Percentiles rank a stretch among this genome's conserved stretches.
Evolutionary conservation across 2,113 vertebrate genomes (phyloP).

Genomic region (Psammodynastes pulverulentus): DNA sequence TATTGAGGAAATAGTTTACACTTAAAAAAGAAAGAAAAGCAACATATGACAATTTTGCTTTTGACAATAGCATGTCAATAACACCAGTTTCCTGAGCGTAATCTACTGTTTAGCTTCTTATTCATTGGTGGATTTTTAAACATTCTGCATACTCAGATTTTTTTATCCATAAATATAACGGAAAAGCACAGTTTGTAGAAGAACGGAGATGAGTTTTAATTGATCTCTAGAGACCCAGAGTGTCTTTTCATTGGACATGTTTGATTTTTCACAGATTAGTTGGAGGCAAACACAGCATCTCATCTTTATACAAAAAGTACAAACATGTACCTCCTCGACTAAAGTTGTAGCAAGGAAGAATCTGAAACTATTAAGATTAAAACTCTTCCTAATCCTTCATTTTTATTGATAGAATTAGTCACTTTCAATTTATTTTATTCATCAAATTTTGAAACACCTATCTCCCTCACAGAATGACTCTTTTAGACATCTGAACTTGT

Average conservation of each 20-base stretch:
- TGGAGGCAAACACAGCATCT: conserved; percentile 32
- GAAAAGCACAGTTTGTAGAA: not conserved
- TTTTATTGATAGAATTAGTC: conserved; percentile 22
- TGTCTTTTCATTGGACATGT: not conserved
- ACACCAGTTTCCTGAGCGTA: not conserved
- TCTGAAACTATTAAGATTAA: not conserved
- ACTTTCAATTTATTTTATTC: not conserved
- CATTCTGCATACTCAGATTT: not conserved
- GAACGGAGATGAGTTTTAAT: conserved; percentile 17
- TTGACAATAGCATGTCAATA: not conserved
- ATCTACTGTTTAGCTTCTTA: not conserved
- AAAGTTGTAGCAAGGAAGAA: not conserved
- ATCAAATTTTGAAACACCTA: not conserved
- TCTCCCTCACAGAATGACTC: not conserved
- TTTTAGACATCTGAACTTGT: not conserved
- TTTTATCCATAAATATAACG: conserved; percentile 25
- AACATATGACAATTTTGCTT: not conserved
- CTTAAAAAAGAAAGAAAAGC: not conserved
- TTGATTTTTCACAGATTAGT: conserved; percentile 32
- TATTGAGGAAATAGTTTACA: not conserved
- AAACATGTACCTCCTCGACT: conserved; percentile 9
- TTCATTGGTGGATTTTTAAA: not conserved
- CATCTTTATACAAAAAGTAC: conserved; percentile 21
- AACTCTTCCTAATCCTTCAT: not conserved
- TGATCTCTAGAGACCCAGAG: conserved; percentile 31